Conservation (phyloP, 2,888 invertebrate species). For the Pachycephus smyrnensis region DNA sequence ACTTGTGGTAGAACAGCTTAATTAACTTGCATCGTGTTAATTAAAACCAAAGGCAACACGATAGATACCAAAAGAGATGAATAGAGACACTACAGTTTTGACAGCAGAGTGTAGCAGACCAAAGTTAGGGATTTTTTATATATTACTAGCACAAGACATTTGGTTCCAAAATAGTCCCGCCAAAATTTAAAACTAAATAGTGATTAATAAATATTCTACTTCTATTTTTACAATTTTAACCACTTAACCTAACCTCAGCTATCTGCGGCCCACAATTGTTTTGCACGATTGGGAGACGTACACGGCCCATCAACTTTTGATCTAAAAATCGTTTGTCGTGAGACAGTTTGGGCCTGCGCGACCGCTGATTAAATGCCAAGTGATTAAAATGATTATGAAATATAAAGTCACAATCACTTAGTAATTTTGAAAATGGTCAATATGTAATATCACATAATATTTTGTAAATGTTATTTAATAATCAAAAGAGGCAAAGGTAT, state of each 20-base stretch:
- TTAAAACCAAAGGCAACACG: not conserved
- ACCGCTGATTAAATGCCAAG: too few relatives aligned
- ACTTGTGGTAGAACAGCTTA: not conserved
- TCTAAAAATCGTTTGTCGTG: too few relatives aligned
- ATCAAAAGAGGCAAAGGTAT: not conserved
- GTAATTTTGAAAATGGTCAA: not conserved
- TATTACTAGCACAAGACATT: not conserved
- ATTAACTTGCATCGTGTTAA: not conserved
- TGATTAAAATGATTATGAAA: constrained; percentile 1
- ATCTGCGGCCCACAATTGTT: too few relatives aligned
- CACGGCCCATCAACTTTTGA: too few relatives aligned
- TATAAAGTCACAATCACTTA: constrained; percentile 4
- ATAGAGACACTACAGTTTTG: constrained; percentile 29
- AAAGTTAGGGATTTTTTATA: constrained; percentile 41
- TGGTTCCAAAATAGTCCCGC: not conserved
- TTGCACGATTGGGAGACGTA: too few relatives aligned
- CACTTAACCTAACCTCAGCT: too few relatives aligned
- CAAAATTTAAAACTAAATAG: not conserved
- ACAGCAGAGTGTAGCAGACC: constrained; percentile 47
- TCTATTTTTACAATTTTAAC: not conserved
- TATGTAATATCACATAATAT: too few relatives aligned
- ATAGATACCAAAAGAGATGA: not conserved
- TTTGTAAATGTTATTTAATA: too few relatives aligned
- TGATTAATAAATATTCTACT: not conserved
- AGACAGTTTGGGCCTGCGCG: too few relatives aligned